Evolutionary conservation across 1,140 invertebrate genomes (phyloP), one percentile per base, ranked within the genome.

Genomic region (Cotesia chilonis): DNA sequence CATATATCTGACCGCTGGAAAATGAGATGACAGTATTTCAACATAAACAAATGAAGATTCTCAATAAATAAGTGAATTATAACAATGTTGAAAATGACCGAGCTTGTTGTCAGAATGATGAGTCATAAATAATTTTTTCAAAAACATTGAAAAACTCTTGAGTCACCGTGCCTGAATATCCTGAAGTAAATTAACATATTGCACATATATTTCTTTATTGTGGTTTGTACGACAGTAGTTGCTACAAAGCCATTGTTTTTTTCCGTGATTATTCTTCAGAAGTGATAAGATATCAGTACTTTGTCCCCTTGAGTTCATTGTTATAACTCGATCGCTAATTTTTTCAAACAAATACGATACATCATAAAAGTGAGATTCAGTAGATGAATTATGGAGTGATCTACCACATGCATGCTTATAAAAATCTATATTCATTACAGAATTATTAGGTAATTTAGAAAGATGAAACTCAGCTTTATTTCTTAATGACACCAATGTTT

Each of bases 41-140:
- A 12, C 7, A 51, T 1, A 4, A 51, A 9, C 1, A 4, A 9
- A 9, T 51, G 12, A 9, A 51, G 12, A 9, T 68, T 51, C n/a
- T 14, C 66, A 68, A 55, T 5, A 41, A 41, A 52, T 36, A 12
- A 63, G 14, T 28, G 35, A 14, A 9, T 28, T 41, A 51, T 70
- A 63, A 70, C 59, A 70, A n/a, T 35, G 6, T 14, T n/a, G 38
- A 28, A 41, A 35, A 64, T 70, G 69, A 20, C 41, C 69, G 10
- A 28, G 63, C 59, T 38, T 71, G 28, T 54, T n/a, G 4, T 4
- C 38, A 9, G 35, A 55, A 14, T 37, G 55, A 52, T 35, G 47
- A 59, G n/a, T n/a, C 12, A 20, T 14, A 4, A 20, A 69, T 59
- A 20, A 35, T 41, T 5, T 41, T n/a, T 14, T 59, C 14, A 9